A percentile compares a stretch with the other conserved stretches of the same genome.
phyloP scores from a whole-genome alignment of 2,888 invertebrate genomes.

The Pyralis farinalis region DNA sequence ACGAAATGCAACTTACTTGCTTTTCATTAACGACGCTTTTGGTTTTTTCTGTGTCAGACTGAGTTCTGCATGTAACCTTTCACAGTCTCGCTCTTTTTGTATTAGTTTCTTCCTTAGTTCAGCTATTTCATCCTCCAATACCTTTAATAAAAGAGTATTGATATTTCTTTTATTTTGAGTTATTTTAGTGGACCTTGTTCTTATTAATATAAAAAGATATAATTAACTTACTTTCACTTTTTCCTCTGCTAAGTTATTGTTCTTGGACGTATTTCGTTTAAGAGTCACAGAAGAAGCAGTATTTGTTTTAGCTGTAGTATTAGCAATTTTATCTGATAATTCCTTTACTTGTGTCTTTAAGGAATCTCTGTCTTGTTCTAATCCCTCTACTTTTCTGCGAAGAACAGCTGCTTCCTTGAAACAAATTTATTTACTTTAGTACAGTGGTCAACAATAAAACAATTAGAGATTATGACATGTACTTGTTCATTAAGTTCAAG shows the following conservation, averaged over 20 bases:
- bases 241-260: conserved; percentile 82
- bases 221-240: conserved; percentile 80
- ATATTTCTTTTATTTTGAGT: too few species aligned
- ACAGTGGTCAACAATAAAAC: neutral
- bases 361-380: conserved; percentile 89
- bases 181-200: too few species aligned
- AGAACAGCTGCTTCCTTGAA: conserved; percentile 89
- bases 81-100: conserved; percentile 91
- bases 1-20: conserved; percentile 81
- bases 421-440: conserved; percentile 7
- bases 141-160: conserved; percentile 47
- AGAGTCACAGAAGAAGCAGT: conserved; percentile 47
- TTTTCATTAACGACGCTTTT: conserved; percentile 82
- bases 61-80: conserved; percentile 87
- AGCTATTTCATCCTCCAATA: conserved; percentile 86
- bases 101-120: conserved; percentile 88
- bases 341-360: conserved; percentile 88
- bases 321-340: conserved; percentile 85
- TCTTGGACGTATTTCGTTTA: conserved; percentile 55
- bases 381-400: conserved; percentile 90
- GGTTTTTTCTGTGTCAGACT: conserved; percentile 82
- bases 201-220: neutral
- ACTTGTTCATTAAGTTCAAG: conserved; percentile 94
- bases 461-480: conserved; percentile 12
- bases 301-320: conserved; percentile 55